Base-by-base conservation (phyloP, 2,113 vertebrate species). In the Himantopus leucocephalus region DNA sequence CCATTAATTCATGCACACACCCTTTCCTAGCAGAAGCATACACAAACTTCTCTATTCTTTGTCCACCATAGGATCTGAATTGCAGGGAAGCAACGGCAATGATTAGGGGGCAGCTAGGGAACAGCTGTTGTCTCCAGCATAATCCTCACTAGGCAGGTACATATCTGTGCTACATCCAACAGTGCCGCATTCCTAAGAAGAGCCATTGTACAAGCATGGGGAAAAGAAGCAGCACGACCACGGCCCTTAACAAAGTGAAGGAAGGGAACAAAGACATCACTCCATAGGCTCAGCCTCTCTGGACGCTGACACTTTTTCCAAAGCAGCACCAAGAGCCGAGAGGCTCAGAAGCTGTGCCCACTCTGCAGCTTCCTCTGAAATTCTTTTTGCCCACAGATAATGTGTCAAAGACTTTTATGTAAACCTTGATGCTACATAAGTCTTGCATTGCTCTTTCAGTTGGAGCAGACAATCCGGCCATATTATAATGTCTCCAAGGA, bases 401-500 rank as follows among this genome's bases (percentile, higher is more conserved):
- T 0, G 1, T 10, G 62, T 86, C 77, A 92, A 60, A 90, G 86
- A 87, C 34, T 95, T 84, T 52, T 45, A 83, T 11, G n/a, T 27
- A 87, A 90, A 86, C n/a, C 27, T 26, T 23, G 32, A 70, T 11
- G n/a, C 62, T 90, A 83, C 37, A 11, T 2, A 52, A 17, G 14
- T 21, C 62, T 29, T 58, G 50, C 45, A 18, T 2, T 34, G 76
- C 60, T 88, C 67, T 74, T 84, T 76, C 91, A 80, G 56, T 4
- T 23, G 19, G 26, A 93, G 58, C 52, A 76, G 23, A 67, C 37
- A 67, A 92, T 59, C 58, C 34, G 76, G 59, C 37, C 45, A 50
- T 43, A 68, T 47, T 45, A 88, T 22, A 62, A 86, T 60, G 35
- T 55, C 97, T 92, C 34, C 53, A 83, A 92, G 94, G 86, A 91